These are phyloP conservation scores for Plotosus lineatus DNA, from an alignment of 2,113 vertebrate species.

Conservation along the genomic window DNA sequence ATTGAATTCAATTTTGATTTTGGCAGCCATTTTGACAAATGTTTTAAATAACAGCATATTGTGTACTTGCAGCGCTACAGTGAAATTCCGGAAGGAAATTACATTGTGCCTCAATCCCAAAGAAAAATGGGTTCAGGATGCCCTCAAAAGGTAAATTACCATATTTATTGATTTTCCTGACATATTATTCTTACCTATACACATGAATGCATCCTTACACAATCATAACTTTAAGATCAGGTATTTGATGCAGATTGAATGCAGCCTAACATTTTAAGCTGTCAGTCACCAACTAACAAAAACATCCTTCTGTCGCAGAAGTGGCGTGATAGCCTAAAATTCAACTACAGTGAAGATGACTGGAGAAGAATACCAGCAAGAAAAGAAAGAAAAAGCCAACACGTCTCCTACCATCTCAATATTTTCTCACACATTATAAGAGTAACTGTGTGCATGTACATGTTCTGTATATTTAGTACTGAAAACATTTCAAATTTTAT, in stretches of 20 bases:
- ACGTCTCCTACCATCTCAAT: background rate
- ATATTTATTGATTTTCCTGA: background rate
- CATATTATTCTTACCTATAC: background rate
- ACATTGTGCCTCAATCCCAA: slow-evolving; percentile 34
- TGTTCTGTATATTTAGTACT: background rate
- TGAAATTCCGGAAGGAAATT: background rate
- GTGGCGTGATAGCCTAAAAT: background rate
- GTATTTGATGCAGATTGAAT: background rate
- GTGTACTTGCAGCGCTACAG: slow-evolving; percentile 18
- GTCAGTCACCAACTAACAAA: background rate
- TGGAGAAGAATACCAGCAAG: background rate
- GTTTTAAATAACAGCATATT: background rate
- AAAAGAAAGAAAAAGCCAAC: background rate
- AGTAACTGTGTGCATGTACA: background rate
- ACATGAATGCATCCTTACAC: background rate
- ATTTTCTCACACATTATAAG: background rate
- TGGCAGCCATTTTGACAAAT: background rate
- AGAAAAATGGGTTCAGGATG: slow-evolving; percentile 29
- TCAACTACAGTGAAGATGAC: background rate
- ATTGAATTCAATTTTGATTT: background rate
- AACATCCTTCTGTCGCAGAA: slow-evolving; percentile 5
- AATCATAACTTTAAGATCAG: background rate
- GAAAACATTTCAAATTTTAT: background rate
- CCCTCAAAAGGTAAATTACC: background rate
- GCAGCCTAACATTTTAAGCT: background rate